Conservation (phyloP, 1,140 invertebrate species). For the Drosophila subobscura region DNA sequence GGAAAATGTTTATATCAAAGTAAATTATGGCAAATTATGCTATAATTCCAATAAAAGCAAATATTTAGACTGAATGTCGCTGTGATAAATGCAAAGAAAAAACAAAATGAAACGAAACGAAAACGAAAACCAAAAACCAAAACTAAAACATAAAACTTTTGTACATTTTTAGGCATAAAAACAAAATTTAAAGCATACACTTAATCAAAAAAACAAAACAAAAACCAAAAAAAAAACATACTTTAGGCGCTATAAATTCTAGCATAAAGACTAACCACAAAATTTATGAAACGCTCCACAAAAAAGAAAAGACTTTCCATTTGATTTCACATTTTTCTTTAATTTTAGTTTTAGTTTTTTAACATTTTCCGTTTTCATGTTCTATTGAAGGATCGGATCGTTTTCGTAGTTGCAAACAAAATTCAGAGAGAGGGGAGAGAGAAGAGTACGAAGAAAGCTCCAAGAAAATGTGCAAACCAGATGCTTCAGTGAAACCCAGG, state of each 20-base stretch:
- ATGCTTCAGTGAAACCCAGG: slow-evolving; percentile 54
- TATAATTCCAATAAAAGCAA: slow-evolving; percentile 84
- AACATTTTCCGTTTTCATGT: not conserved
- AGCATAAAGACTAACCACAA: slow-evolving; percentile 54
- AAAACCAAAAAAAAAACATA: slow-evolving; percentile 52
- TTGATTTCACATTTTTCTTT: slow-evolving; percentile 10
- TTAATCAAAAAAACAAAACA: slow-evolving; percentile 55
- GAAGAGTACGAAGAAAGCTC: slow-evolving; percentile 16
- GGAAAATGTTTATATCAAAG: slow-evolving; percentile 60
- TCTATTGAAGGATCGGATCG: slow-evolving; percentile 4
- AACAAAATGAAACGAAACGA: slow-evolving; percentile 50
- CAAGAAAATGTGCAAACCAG: slow-evolving; percentile 38
- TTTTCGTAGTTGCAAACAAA: slow-evolving; percentile 60
- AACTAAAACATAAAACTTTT: slow-evolving; percentile 78
- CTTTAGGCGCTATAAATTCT: slow-evolving; percentile 75
- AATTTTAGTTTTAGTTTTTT: slow-evolving; percentile 10
- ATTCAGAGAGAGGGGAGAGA: slow-evolving; percentile 30
- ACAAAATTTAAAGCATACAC: slow-evolving; percentile 71
- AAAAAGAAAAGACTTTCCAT: slow-evolving; percentile 20
- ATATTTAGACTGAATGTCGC: slow-evolving; percentile 83
- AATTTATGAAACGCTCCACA: slow-evolving; percentile 54
- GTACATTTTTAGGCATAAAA: slow-evolving; percentile 80
- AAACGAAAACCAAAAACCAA: slow-evolving; percentile 26
- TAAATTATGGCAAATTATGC: slow-evolving; percentile 76
- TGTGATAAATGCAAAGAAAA: slow-evolving; percentile 81